Evolutionary conservation across 2,113 vertebrate species (phyloP), one percentile per base, ranked within the genome.

Genomic region (Sinocyclocheilus rhinocerous): DNA sequence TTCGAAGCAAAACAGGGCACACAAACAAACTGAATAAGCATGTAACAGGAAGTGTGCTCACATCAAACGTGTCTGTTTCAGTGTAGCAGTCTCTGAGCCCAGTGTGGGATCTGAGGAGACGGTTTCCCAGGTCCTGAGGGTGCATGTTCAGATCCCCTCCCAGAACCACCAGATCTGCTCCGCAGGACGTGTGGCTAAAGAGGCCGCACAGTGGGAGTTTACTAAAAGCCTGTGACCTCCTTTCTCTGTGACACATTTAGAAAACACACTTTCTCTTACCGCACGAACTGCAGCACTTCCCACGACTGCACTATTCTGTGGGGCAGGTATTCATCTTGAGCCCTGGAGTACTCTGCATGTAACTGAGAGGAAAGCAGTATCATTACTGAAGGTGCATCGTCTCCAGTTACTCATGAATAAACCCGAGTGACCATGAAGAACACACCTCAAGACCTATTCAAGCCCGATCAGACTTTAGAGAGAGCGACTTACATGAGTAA

Each of bases 71-170:
- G 0, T 61, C 52, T 1, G 95, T 93, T 73, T 95, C 94, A 0
- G 90, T 10, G n/a, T 93, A 97, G 88, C 95, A 93, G 0, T 97
- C 96, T 18, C 0, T 90, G 33, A 97, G 93, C 20, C 95, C 95
- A 0, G 94, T 92, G 86, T 93, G 95, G 81, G 93, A 90, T 0
- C 90, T 91, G 84, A 97, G 89, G 48, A 97, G 94, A 76, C 94
- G 93, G 89, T 93, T 94, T 57, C 96, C 96, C 80, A 96, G 89
- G 7, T 97, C 96, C 8, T 92, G 90, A 0, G 96, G 95, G 52
- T 97, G 96, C 93, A 95, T 95, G 90, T 97, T 97, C 86, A 97
- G 92, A 87, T 97, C 96, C 10, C 96, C 96, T 11, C 95, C 96
- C 84, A 97, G 84, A 20, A 97, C 89, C 86, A 96, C 90, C 83